Base-by-base conservation (phyloP, 2,113 vertebrate species). In the Leiothrix lutea region DNA sequence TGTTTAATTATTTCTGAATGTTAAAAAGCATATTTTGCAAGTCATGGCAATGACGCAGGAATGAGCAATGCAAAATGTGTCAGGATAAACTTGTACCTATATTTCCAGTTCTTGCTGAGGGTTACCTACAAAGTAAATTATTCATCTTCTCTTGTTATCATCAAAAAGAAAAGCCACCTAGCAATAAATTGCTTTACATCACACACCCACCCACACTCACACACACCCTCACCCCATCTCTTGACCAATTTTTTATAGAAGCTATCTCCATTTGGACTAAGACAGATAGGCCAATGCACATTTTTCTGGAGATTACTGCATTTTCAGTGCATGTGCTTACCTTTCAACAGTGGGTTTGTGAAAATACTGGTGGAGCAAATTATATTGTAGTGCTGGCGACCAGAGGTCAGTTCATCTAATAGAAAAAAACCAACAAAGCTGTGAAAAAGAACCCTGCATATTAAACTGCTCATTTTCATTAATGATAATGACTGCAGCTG, bases 201-300 rank as follows among this genome's bases (percentile, higher is more conserved):
- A 33, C 5, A 6, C 9, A 2, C 21, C 6, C 29, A 35, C 38
- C 0, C 14, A 14, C 22, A 24, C 6, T 13, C 18, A 22, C 35
- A 6, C 14, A 8, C 6, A 12, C 3, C 4, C 3, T 25, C 24
- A 50, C 36, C 8, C 35, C 0, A 0, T 38, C 54, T 73, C 35
- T 64, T 69, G 12, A 80, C 14, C 26, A 4, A 4, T 60, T 72
- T 82, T 56, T 56, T 47, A n/a, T 36, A 73, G 58, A 90, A 67
- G 31, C 17, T 31, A 2, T n/a, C 12, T 61, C 31, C 3, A 14
- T 67, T 87, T 86, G 38, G 8, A 35, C 28, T 65, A 8, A 22
- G 26, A 19, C 45, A 73, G 12, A 16, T 58, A 64, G 18, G 19
- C 16, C 38, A 64, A 3, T 58, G 19, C 45, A 33, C 11, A 14